phyloP scores from a whole-genome alignment of 2,113 vertebrate species.

The Pipra filicauda region DNA sequence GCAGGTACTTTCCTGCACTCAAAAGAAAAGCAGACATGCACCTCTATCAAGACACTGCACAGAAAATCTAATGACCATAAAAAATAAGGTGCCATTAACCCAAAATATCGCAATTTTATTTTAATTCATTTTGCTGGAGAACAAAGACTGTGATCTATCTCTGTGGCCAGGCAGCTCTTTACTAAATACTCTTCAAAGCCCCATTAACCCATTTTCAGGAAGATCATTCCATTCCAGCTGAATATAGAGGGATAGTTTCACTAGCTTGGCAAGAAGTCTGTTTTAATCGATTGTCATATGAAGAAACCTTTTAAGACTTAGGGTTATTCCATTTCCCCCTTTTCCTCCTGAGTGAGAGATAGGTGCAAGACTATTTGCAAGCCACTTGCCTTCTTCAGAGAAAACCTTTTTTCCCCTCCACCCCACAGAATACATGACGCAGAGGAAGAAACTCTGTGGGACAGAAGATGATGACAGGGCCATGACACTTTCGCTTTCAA shows the following conservation, averaged over 20 bases:
- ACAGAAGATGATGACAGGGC: background rate
- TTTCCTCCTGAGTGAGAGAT: background rate
- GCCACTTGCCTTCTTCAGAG: background rate
- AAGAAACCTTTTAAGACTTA: background rate
- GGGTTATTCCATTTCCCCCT: background rate
- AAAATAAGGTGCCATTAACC: background rate
- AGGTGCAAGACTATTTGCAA: background rate
- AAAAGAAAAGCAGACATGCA: background rate
- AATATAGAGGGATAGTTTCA: background rate
- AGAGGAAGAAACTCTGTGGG: background rate
- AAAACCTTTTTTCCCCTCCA: background rate
- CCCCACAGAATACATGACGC: accelerated
- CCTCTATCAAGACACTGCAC: background rate
- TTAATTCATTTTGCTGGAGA: background rate
- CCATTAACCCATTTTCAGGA: background rate
- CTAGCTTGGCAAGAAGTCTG: background rate
- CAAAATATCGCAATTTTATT: background rate
- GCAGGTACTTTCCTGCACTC: background rate
- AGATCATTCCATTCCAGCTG: background rate
- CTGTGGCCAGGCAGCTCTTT: background rate
- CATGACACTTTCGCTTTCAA: background rate
- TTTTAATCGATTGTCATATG: background rate
- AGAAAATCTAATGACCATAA: background rate
- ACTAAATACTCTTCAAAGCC: background rate
- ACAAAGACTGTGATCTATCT: background rate